Conservation (phyloP, 2,888 invertebrate species). For the Platynereis dumerilii region DNA sequence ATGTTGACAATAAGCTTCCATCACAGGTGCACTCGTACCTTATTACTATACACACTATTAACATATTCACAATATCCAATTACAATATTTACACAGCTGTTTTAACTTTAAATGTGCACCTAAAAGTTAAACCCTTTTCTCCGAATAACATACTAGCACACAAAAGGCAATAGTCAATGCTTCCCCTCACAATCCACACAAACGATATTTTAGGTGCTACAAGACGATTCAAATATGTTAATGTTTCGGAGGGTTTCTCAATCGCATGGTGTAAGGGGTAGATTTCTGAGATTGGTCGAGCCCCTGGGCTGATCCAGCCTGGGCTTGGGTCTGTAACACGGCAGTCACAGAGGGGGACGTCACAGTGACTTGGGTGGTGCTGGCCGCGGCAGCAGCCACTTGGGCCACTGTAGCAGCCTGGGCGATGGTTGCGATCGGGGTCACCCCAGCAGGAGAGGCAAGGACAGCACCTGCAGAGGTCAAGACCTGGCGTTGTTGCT, state of each 20-base stretch:
- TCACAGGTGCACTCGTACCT: too few species aligned
- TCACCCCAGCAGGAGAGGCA: slow-evolving; percentile 4
- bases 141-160: too few species aligned
- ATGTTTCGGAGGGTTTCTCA: slow-evolving; percentile 50
- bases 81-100: too few species aligned
- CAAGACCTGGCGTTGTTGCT: slow-evolving; percentile 15
- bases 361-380: not conserved
- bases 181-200: too few species aligned
- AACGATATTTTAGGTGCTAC: too few species aligned
- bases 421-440: slow-evolving; percentile 10
- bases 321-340: not conserved
- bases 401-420: not conserved
- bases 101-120: too few species aligned
- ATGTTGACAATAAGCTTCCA: too few species aligned
- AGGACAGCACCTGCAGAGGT: slow-evolving; percentile 1
- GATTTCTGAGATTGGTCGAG: not conserved
- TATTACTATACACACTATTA: too few species aligned
- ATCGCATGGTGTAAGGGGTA: slow-evolving; percentile 52
- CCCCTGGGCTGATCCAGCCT: not conserved
- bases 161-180: too few species aligned
- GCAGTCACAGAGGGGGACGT: slow-evolving; percentile 2
- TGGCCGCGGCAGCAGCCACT: slow-evolving; percentile 6
- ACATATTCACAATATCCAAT: too few species aligned
- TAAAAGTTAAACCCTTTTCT: too few species aligned
- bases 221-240: slow-evolving; percentile 15